phyloP scores from a whole-genome alignment of 2,888 invertebrate species.

The Mycalesis mineus region DNA sequence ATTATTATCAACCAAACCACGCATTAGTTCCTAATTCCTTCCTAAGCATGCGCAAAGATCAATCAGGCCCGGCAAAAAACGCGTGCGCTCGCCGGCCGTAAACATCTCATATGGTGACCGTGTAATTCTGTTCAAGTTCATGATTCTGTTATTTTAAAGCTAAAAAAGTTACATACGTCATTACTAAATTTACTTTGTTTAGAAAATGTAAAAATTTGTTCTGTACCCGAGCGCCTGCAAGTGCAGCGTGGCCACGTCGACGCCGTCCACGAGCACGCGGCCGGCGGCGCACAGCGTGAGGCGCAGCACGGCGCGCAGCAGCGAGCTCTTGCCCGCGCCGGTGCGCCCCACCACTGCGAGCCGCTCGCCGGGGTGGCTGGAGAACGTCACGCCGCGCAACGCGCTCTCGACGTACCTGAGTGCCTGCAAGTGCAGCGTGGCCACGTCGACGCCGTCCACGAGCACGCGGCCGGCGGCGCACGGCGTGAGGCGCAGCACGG shows the following conservation, averaged over 20 bases:
- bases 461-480: slow-evolving; percentile 83
- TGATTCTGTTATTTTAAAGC: too few species aligned
- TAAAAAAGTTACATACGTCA: too few species aligned
- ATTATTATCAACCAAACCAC: too few species aligned
- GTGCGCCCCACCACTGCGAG: slow-evolving; percentile 95
- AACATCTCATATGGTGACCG: too few species aligned
- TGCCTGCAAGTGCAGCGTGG: slow-evolving; percentile 82
- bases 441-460: slow-evolving; percentile 90
- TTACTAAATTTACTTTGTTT: too few species aligned
- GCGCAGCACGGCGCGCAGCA: slow-evolving; percentile 88
- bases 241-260: slow-evolving; percentile 84
- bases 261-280: slow-evolving; percentile 87
- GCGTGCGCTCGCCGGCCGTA: too few species aligned
- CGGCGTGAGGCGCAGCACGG: slow-evolving; percentile 87
- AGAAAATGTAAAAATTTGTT: too few species aligned
- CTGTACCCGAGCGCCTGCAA: slow-evolving; percentile 86
- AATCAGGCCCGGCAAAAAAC: too few species aligned
- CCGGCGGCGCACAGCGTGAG: slow-evolving; percentile 85
- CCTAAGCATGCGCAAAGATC: too few species aligned
- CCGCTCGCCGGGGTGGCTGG: slow-evolving; percentile 90
- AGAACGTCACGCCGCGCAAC: slow-evolving; percentile 85
- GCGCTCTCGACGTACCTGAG: slow-evolving; percentile 83
- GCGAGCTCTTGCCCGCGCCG: slow-evolving; percentile 95
- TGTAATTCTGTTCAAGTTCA: too few species aligned
- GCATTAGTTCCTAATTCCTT: too few species aligned